phyloP scores from a whole-genome alignment of 2,797 vertebrate species.

The Calcarius lapponicus region DNA sequence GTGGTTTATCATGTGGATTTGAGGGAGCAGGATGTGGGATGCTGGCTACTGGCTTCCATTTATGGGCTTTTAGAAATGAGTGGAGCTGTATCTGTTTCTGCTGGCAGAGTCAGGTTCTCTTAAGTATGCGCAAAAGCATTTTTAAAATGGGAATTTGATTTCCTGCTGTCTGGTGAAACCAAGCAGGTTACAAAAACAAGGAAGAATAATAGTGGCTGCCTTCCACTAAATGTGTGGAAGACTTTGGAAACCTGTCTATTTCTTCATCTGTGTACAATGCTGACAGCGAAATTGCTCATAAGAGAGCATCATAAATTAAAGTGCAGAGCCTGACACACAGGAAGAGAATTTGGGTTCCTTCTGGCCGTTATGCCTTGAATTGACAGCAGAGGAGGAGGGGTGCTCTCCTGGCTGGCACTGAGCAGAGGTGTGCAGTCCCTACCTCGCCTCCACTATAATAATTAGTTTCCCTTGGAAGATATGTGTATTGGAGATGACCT shows the following conservation, averaged over 20 bases:
- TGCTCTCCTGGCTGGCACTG: background rate
- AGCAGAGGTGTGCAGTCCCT: constrained; percentile 25
- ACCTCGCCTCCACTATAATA: background rate
- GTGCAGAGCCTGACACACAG: constrained; percentile 20
- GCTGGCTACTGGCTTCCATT: constrained; percentile 58
- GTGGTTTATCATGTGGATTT: constrained; percentile 37
- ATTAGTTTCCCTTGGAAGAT: constrained; percentile 58
- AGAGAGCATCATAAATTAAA: constrained; percentile 61
- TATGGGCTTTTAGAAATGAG: constrained; percentile 33
- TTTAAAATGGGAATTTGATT: constrained; percentile 49
- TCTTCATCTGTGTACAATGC: constrained; percentile 27
- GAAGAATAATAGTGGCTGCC: constrained; percentile 16
- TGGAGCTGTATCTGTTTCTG: constrained; percentile 40
- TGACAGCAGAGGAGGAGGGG: background rate
- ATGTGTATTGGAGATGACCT: constrained; percentile 66
- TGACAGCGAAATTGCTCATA: constrained; percentile 56
- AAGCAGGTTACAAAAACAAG: constrained; percentile 26
- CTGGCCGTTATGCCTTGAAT: constrained; percentile 18
- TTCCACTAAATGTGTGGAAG: constrained; percentile 8
- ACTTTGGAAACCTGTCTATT: constrained; percentile 40
- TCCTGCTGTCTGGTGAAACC: constrained; percentile 55
- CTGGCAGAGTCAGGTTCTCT: constrained; percentile 31
- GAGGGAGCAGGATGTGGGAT: constrained; percentile 63
- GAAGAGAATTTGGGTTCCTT: constrained; percentile 50
- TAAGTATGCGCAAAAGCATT: constrained; percentile 44